A percentile compares a stretch with the other conserved stretches of the same genome.
Conservation (phyloP, 1,140 invertebrate species). For the Philotrypesis tridentata region DNA sequence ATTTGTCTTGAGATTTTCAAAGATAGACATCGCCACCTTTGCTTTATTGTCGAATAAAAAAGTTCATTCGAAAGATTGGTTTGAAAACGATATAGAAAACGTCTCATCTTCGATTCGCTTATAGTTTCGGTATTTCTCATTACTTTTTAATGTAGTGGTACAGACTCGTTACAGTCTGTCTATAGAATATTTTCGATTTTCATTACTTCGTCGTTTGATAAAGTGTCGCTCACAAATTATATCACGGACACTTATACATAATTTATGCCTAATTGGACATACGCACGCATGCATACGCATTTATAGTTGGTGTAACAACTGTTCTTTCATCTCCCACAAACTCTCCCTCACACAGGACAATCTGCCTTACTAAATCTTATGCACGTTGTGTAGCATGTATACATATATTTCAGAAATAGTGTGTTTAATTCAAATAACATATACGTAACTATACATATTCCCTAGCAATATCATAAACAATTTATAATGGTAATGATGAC, state of each 20-base stretch:
- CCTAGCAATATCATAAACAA: slow-evolving; percentile 30
- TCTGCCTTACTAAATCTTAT: background rate
- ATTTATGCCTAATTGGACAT: background rate
- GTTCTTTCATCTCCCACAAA: background rate
- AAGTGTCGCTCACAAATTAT: slow-evolving; percentile 2
- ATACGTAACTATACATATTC: slow-evolving; percentile 35
- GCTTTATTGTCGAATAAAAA: slow-evolving; percentile 46
- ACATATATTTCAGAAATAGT: slow-evolving; percentile 46
- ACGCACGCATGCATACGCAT: slow-evolving; percentile 6
- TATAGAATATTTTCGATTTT: background rate
- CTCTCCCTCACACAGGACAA: slow-evolving; percentile 31
- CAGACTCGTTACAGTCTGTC: background rate
- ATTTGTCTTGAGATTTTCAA: slow-evolving; percentile 3
- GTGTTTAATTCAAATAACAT: slow-evolving; percentile 27
- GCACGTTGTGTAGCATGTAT: slow-evolving; percentile 31
- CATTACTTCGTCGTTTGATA: background rate
- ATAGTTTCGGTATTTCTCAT: background rate
- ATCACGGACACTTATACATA: background rate
- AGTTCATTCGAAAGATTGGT: slow-evolving; percentile 5
- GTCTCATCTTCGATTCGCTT: background rate
- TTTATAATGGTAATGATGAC: background rate
- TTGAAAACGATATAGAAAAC: slow-evolving; percentile 27
- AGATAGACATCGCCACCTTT: background rate
- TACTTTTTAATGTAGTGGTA: background rate
- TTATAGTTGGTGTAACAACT: background rate